phyloP scores from a whole-genome alignment of 2,888 invertebrate genomes.

The Stenodera caucasica region DNA sequence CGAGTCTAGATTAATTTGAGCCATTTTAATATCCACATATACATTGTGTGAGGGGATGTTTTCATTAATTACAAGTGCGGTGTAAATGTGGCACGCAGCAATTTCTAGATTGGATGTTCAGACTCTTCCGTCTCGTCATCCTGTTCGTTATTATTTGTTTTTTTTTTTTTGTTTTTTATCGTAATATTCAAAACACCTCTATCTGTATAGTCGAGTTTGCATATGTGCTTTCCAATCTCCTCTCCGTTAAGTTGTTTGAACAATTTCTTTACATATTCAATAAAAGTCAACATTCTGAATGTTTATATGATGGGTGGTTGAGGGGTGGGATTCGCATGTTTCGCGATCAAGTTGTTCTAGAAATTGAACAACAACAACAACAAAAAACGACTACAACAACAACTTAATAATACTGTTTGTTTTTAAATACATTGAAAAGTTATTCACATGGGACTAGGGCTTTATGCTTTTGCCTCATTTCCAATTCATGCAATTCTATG shows the following conservation, averaged over 20 bases:
- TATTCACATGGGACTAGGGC: neutral
- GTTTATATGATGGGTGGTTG: neutral
- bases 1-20: conserved; percentile 19
- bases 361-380: too few relatives aligned
- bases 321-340: too few relatives aligned
- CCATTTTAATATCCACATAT: conserved; percentile 28
- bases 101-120: conserved; percentile 28
- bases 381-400: too few relatives aligned
- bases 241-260: neutral
- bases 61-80: conserved; percentile 29
- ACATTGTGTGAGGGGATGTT: conserved; percentile 24
- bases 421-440: neutral
- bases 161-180: too few relatives aligned
- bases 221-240: neutral
- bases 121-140: conserved; percentile 12
- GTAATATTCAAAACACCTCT: too few relatives aligned
- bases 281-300: neutral
- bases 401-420: neutral
- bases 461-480: neutral
- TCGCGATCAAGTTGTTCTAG: too few relatives aligned
- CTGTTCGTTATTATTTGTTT: neutral
- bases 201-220: neutral
- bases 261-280: neutral
- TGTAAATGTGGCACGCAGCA: conserved; percentile 28
- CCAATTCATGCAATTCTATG: neutral